Conservation (phyloP, 2,888 invertebrate genomes). For the Chironomus riparius region DNA sequence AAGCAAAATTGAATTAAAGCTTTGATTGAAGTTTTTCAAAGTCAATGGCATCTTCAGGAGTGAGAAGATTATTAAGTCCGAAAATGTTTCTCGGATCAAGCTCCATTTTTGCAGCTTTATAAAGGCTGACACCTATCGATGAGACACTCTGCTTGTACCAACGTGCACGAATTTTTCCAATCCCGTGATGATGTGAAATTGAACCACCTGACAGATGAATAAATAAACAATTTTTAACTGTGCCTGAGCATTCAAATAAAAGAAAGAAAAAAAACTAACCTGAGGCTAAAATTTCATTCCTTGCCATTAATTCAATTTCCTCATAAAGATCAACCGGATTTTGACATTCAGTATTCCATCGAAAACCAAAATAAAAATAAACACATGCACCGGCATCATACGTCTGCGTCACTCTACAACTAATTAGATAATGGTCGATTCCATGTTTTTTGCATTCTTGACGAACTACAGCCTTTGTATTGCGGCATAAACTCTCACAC, state of each 20-base stretch:
- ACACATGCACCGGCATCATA: slow-evolving; percentile 96
- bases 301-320: slow-evolving; percentile 74
- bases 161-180: slow-evolving; percentile 82
- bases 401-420: slow-evolving; percentile 87
- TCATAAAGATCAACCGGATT: slow-evolving; percentile 77
- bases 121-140: slow-evolving; percentile 63
- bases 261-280: neutral
- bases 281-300: slow-evolving; percentile 84
- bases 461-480: slow-evolving; percentile 75
- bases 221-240: neutral
- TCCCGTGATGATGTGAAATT: slow-evolving; percentile 93
- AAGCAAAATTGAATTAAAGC: neutral
- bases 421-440: slow-evolving; percentile 57
- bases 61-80: slow-evolving; percentile 68
- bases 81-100: slow-evolving; percentile 94
- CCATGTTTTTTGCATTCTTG: slow-evolving; percentile 51
- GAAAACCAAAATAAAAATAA: slow-evolving; percentile 89
- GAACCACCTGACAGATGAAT: slow-evolving; percentile 47
- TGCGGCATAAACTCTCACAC: slow-evolving; percentile 68
- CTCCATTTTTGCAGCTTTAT: slow-evolving; percentile 72
- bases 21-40: neutral
- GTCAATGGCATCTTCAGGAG: neutral
- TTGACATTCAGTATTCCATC: slow-evolving; percentile 45
- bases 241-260: slow-evolving; percentile 49
- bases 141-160: slow-evolving; percentile 85